Evolutionary conservation across 2,888 invertebrate genomes (phyloP).

Genomic region (Eubasilissa splendida): DNA sequence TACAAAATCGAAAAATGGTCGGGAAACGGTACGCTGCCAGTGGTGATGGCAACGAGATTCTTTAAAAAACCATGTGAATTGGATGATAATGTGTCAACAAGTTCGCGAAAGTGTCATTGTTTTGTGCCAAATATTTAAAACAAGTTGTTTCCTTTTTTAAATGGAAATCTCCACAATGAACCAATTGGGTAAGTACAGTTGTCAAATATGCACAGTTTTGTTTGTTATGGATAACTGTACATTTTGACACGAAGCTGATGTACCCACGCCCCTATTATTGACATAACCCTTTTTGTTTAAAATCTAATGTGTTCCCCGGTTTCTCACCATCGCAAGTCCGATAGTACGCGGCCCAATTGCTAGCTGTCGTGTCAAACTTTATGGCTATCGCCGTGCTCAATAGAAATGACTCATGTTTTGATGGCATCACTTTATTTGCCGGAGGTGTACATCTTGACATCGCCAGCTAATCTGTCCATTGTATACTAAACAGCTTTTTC

Average conservation of each 20-base stretch:
- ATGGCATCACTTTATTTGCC: slow-evolving; percentile 49
- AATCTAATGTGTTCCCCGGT: not conserved
- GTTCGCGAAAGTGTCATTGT: slow-evolving; percentile 48
- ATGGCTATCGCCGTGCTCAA: slow-evolving; percentile 15
- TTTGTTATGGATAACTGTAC: slow-evolving; percentile 56
- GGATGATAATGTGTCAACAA: slow-evolving; percentile 47
- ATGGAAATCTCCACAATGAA: slow-evolving; percentile 50
- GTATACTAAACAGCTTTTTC: slow-evolving; percentile 26
- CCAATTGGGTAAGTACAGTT: slow-evolving; percentile 52
- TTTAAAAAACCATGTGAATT: slow-evolving; percentile 50
- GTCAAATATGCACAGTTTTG: slow-evolving; percentile 54
- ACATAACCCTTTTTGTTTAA: slow-evolving; percentile 48
- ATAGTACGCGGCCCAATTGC: slow-evolving; percentile 8
- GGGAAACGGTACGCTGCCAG: slow-evolving; percentile 46
- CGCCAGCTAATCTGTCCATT: slow-evolving; percentile 16
- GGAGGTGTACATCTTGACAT: slow-evolving; percentile 46
- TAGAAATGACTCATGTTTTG: slow-evolving; percentile 42
- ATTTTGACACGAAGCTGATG: slow-evolving; percentile 53
- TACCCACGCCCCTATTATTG: slow-evolving; percentile 51
- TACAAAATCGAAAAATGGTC: slow-evolving; percentile 50
- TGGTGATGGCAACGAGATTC: slow-evolving; percentile 42
- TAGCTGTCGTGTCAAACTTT: slow-evolving; percentile 36
- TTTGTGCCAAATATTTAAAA: slow-evolving; percentile 51
- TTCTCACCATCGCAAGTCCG: slow-evolving; percentile 1
- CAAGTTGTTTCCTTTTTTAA: slow-evolving; percentile 28